A percentile compares a stretch with the other conserved stretches of the same genome.
Conservation (phyloP, 2,113 vertebrate species). For the Apeltes quadracus region DNA sequence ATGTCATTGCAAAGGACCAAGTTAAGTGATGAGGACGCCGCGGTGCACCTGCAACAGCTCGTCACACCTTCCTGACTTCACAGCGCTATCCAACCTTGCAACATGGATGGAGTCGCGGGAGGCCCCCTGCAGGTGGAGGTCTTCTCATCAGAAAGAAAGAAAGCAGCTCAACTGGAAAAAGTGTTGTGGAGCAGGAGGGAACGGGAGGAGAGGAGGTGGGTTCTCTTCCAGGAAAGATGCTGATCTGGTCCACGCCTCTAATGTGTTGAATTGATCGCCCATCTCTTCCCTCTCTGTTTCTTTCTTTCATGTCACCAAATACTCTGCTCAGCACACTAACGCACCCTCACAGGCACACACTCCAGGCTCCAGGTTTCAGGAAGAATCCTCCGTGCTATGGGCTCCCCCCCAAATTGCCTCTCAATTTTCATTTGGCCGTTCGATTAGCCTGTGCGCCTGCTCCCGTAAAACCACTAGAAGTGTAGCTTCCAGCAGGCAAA, state of each 20-base stretch:
- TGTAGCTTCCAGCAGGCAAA: slow-evolving; percentile 49
- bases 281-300: slow-evolving; percentile 20
- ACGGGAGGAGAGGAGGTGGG: slow-evolving; percentile 18
- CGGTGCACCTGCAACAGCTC: slow-evolving; percentile 14
- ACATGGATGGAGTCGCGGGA: slow-evolving; percentile 30
- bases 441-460: slow-evolving; percentile 54
- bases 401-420: slow-evolving; percentile 66
- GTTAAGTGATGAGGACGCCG: slow-evolving; percentile 32
- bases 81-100: slow-evolving; percentile 21
- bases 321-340: slow-evolving; percentile 20
- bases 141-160: slow-evolving; percentile 21
- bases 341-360: slow-evolving; percentile 6
- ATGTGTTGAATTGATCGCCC: slow-evolving; percentile 49
- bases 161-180: slow-evolving; percentile 8
- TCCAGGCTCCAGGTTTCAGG: slow-evolving; percentile 12
- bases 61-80: slow-evolving; percentile 5
- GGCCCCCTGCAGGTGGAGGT: slow-evolving; percentile 24
- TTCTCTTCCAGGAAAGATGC: slow-evolving; percentile 19
- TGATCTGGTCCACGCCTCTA: slow-evolving; percentile 35
- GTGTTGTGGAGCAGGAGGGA: slow-evolving; percentile 7
- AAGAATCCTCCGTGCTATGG: slow-evolving; percentile 47
- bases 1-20: neutral
- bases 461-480: slow-evolving; percentile 31
- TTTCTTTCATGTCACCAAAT: slow-evolving; percentile 15
- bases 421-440: slow-evolving; percentile 71